phyloP scores from a whole-genome alignment of 2,113 vertebrate genomes.

The Perca schrenkii region DNA sequence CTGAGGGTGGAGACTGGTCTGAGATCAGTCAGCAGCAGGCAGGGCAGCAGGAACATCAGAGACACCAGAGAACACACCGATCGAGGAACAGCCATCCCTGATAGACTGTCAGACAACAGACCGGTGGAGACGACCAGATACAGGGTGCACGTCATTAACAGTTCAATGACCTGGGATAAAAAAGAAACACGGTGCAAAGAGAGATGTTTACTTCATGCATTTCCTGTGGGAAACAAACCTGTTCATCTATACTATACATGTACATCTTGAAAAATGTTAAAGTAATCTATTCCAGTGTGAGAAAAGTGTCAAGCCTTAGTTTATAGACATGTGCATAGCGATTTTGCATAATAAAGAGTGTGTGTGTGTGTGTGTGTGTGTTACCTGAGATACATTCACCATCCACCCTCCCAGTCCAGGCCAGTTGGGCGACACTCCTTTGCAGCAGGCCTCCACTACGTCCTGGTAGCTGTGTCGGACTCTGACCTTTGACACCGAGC shows the following conservation, averaged over 20 bases:
- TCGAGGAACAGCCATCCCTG: slow-evolving; percentile 74
- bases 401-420: slow-evolving; percentile 78
- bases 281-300: background rate
- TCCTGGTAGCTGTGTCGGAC: slow-evolving; percentile 85
- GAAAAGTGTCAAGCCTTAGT: background rate
- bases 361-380: slow-evolving; percentile 4
- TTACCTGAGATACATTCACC: slow-evolving; percentile 81
- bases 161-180: slow-evolving; percentile 79
- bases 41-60: slow-evolving; percentile 84
- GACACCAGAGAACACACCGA: slow-evolving; percentile 82
- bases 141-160: slow-evolving; percentile 90
- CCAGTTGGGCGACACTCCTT: slow-evolving; percentile 78
- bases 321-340: background rate
- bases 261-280: no score
- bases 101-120: slow-evolving; percentile 84
- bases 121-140: slow-evolving; percentile 86
- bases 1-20: slow-evolving; percentile 85
- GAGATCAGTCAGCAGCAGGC: slow-evolving; percentile 85
- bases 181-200: background rate
- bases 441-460: slow-evolving; percentile 82
- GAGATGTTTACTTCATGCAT: background rate
- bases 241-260: background rate
- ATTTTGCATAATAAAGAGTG: background rate
- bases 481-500: slow-evolving; percentile 60
- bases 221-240: background rate